Base-by-base conservation (phyloP, 2,888 invertebrate species). In the Syrphus vitripennis region DNA sequence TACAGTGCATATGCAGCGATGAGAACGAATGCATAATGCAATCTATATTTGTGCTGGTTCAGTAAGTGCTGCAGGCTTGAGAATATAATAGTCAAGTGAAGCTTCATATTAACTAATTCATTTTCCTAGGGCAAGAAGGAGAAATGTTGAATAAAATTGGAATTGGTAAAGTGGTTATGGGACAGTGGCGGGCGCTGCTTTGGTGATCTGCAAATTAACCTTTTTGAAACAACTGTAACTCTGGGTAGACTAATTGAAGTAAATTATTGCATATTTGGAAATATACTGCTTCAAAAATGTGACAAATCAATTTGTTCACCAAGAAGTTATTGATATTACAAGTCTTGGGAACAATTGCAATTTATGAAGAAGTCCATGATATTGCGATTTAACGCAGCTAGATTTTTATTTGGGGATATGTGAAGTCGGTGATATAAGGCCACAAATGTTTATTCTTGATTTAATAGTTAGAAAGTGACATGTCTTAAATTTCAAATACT, bases 1-100 rank as follows among this genome's bases (percentile, higher is more conserved):
- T 14, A 34, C 12, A 16, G n/a, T n/a, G 65, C 53, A 71, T 75
- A 71, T 75, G 71, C 40, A 48, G 69, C 29, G 67, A 72, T 37
- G 65, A 77, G 59, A 77, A 78, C 24, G 69, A 78, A 74, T 83
- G 74, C 69, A 83, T 83, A 78, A 78, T 78, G 78, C 74, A 83
- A 79, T 69, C 76, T 72, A 69, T 50, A 81, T 76, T 81, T 77
- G 84, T 80, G 65, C 65, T 71, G 84, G 71, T 57, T 84, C 42
- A 76, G 75, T 61, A 71, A 55, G 26, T 50, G 21, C 48, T 74
- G 37, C 61, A 12, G 72, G 40, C 61, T 16, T 24, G 3, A n/a
- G 6, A 24, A n/a, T 50, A 5, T 74, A 29, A 29, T 29, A 29
- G 1, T 7, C n/a, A 55, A 31, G 55, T 16, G 2, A 29, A 16